Base-by-base conservation (phyloP, 64 coral and sea anemone species). In the Montipora cactus region DNA sequence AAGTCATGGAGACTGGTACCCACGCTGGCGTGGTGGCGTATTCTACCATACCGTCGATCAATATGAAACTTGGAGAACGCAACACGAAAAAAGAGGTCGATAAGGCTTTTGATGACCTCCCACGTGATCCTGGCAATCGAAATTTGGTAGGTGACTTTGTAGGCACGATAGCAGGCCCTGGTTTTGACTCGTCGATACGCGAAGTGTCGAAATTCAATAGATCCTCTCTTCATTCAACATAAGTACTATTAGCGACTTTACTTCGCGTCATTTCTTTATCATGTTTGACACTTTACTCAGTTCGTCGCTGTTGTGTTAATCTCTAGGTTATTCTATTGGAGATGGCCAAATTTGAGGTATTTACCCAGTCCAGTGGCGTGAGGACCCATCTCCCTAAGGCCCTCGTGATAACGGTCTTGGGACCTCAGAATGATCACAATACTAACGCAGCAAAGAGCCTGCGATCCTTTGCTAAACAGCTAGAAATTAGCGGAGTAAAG, bases 331-430 rank as follows among this genome's bases (percentile, higher is more conserved):
- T 98, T 69, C 79, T 98, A 11, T 93, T 98, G 51, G 96, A 98
- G 53, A 98, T 98, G 96, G 96, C 96, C 9, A 98, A 92, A 87
- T 98, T 98, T 79, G 96, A 98, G 76, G 92, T 98, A 49, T 98
- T 98, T 12, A 98, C 96, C 12, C 61, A 93, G 18, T 98, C 93
- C 2, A 87, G 93, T 9, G 96, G 96, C 53, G 92, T 91, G 86
- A 87, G 96, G 57, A 91, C 81, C 15, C 92, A 98, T 49, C 57
- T 91, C 8, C 96, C 96, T 0, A 98, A 98, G 89, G 93, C 94
- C 70, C 79, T 74, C 16, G 74, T 97, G 16, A 72, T 97, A 18
- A 89, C 86, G 7, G 93, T 95, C 16, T 75, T 95, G 68, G 96
- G 96, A 84, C 92, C 96, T n/a, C 96, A 97, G 79, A 95, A 97